Percentiles rank a stretch among this genome's conserved stretches.
Conservation (phyloP, 2,888 invertebrate species). For the Pycnomerus fuliginosus region DNA sequence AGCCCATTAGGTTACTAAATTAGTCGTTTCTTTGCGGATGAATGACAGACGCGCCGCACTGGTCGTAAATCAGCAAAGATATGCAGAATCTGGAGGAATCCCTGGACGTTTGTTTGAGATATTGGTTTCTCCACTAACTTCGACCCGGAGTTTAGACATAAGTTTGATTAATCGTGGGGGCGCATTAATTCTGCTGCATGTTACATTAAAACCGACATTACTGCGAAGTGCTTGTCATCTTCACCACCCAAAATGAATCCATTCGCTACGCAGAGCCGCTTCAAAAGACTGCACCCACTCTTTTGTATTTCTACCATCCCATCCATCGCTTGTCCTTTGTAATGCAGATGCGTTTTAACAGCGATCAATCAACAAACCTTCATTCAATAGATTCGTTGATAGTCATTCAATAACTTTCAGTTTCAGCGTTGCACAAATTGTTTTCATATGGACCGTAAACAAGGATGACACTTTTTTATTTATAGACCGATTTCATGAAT, state of each 20-base stretch:
- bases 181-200: constrained; percentile 42
- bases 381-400: constrained; percentile 16
- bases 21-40: too few relatives aligned
- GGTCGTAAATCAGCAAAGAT: constrained; percentile 16
- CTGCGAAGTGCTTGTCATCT: constrained; percentile 41
- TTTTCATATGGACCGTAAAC: too few relatives aligned
- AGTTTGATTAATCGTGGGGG: constrained; percentile 27
- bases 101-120: constrained; percentile 17
- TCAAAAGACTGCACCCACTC: constrained; percentile 15
- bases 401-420: constrained; percentile 17
- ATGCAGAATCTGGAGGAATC: constrained; percentile 16
- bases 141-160: constrained; percentile 22
- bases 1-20: too few relatives aligned
- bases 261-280: constrained; percentile 39
- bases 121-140: constrained; percentile 18
- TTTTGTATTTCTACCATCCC: background rate
- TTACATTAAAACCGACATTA: constrained; percentile 44
- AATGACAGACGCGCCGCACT: too few relatives aligned
- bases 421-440: too few relatives aligned
- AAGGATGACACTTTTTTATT: too few relatives aligned
- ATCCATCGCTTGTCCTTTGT: constrained; percentile 18
- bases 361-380: constrained; percentile 20
- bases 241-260: constrained; percentile 41
- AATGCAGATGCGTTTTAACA: constrained; percentile 21
- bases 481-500: too few relatives aligned